These are phyloP conservation scores for Venturia canescens DNA, from an alignment of 1,140 invertebrate genomes.

Conservation along the genomic window DNA sequence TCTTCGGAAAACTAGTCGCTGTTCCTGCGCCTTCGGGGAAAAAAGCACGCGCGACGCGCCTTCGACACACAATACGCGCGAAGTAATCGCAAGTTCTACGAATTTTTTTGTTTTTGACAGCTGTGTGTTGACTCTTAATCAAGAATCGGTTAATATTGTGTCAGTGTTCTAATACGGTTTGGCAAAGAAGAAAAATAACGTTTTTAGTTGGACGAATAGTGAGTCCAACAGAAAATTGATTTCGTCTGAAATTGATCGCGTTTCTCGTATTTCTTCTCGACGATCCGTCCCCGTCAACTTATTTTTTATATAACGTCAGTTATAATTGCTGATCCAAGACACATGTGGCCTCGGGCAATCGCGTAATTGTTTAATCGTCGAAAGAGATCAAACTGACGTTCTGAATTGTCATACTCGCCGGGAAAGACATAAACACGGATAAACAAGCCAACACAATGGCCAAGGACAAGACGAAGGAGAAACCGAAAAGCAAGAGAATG, in stretches of 20 bases:
- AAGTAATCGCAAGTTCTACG: not conserved
- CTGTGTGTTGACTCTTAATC: too few species aligned
- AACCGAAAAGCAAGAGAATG: conserved; percentile 66
- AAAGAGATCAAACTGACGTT: not conserved
- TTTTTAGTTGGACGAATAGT: not conserved
- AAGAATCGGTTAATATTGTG: too few species aligned
- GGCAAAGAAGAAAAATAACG: not conserved
- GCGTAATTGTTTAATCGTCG: conserved; percentile 28
- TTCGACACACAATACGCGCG: not conserved
- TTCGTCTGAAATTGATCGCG: not conserved
- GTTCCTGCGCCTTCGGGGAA: conserved; percentile 65
- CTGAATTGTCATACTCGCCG: too few species aligned
- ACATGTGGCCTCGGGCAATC: conserved; percentile 11
- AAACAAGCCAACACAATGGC: conserved; percentile 55
- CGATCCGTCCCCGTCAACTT: too few species aligned
- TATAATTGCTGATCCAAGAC: not conserved
- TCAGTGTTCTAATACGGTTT: not conserved
- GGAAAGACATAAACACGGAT: conserved; percentile 9
- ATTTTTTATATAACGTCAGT: not conserved
- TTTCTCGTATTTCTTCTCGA: too few species aligned
- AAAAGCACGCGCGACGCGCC: conserved; percentile 12
- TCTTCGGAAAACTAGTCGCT: conserved; percentile 66
- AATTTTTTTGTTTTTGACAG: not conserved
- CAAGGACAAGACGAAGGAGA: conserved; percentile 62
- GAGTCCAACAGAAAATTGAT: too few species aligned